Evolutionary conservation across 2,888 invertebrate genomes (phyloP).

Genomic region (Rhagium mordax): DNA sequence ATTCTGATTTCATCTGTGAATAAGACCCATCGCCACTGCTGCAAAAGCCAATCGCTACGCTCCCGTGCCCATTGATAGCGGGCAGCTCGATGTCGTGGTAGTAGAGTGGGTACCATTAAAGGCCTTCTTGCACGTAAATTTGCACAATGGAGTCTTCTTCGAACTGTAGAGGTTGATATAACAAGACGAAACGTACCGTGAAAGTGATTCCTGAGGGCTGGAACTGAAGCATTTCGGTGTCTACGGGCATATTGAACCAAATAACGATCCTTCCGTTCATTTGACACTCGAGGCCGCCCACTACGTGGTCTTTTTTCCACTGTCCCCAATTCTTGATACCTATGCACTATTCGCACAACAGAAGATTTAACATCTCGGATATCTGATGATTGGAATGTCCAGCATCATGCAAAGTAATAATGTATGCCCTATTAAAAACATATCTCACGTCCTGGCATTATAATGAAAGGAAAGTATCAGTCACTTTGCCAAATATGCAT

Average conservation of each 20-base stretch:
- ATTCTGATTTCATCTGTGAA: slow-evolving; percentile 30
- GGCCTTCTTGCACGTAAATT: slow-evolving; percentile 11
- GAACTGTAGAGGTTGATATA: slow-evolving; percentile 8
- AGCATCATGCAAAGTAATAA: background rate
- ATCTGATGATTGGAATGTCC: too few relatives aligned
- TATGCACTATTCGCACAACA: background rate
- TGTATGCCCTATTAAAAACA: background rate
- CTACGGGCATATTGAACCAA: background rate
- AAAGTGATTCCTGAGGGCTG: slow-evolving; percentile 14
- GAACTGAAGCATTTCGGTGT: background rate
- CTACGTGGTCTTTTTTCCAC: background rate
- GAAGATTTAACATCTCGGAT: background rate
- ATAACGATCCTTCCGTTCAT: too few relatives aligned
- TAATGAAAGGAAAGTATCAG: background rate
- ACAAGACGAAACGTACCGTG: slow-evolving; percentile 4
- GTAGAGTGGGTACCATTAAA: slow-evolving; percentile 2
- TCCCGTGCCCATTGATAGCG: too few relatives aligned
- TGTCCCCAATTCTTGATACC: background rate
- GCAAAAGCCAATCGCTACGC: too few relatives aligned
- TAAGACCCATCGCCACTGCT: slow-evolving; percentile 12
- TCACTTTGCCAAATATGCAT: background rate
- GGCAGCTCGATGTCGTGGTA: too few relatives aligned
- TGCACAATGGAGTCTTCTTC: too few relatives aligned
- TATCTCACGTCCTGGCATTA: background rate
- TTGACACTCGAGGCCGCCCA: too few relatives aligned